Base-by-base conservation (phyloP, 2,888 invertebrate genomes). In the Dorcus parallelipipedus region DNA sequence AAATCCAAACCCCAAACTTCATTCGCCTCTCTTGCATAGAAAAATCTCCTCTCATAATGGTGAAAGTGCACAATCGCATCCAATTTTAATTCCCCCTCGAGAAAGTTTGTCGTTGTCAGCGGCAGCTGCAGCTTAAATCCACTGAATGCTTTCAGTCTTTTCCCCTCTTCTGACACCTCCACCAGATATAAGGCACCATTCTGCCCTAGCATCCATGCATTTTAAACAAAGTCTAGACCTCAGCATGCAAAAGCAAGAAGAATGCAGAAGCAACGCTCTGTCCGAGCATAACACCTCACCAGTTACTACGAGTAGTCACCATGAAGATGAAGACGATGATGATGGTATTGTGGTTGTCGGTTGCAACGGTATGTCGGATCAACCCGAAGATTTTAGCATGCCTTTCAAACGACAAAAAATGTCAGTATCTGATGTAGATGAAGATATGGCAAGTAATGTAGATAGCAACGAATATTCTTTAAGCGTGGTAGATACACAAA, bases 1-100 rank as follows among this genome's bases (percentile, higher is more conserved):
- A 8, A 98, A 98, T 78, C 97, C 97, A 0, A 98, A 98, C 79
- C 98, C 98, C 0, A 98, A 98, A 77, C 81, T 98, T 14, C 98
- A 98, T 79, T 95, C 96, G 56, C 96, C 97, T 1, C 96, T 97
- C 76, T 80, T 96, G 66, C 83, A 96, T 60, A 82, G 97, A 67
- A 97, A 97, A 80, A 95, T 95, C 69, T 95, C 95, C 17, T 95
- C 95, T 0, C 95, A 95, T 70, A 95, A 95, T 69, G 95, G 95
- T 0, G 84, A 95, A 66, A 93, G 93, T 60, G 87, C 94, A 3
- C 93, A 93, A 80, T 86, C 93, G 1, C 93, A 93, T 76, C 87
- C 91, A 8, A 81, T 93, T 45, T 80, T 93, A 2, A 82, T 93
- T 61, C 89, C 93, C 52, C 89, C 91, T 1, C 86, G 87, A 69